Evolutionary conservation across 23 tunicate species (phyloP).

Genomic region (Styela clava): DNA sequence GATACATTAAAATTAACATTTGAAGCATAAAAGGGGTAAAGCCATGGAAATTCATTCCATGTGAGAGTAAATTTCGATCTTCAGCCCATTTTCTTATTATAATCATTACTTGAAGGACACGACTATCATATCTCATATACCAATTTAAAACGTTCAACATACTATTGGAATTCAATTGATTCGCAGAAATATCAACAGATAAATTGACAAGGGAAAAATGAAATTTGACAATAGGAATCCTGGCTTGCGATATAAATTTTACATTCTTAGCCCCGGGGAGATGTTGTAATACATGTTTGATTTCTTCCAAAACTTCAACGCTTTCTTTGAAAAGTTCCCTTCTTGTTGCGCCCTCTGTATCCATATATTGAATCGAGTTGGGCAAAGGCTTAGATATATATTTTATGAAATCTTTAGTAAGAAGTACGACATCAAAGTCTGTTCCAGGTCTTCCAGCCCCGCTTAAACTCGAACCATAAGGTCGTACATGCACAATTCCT

Average conservation of each 20-base stretch:
- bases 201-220: slow-evolving; percentile 3
- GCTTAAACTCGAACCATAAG: slow-evolving; percentile 24
- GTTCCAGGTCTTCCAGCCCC: slow-evolving; percentile 29
- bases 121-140: slow-evolving; percentile 14
- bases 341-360: background rate
- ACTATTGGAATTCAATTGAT: background rate
- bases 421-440: slow-evolving; percentile 10
- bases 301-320: background rate
- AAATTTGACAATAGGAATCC: slow-evolving; percentile 19
- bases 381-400: background rate
- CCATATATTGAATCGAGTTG: background rate
- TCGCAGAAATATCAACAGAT: slow-evolving; percentile 16
- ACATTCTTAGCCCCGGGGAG: slow-evolving; percentile 1
- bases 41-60: background rate
- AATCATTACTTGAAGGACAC: background rate
- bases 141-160: slow-evolving; percentile 8
- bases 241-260: background rate
- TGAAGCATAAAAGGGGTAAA: slow-evolving; percentile 29
- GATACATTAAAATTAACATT: slow-evolving; percentile 1
- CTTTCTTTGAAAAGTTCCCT: background rate
- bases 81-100: slow-evolving; percentile 27
- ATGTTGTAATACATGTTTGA: background rate
- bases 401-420: background rate
- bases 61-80: background rate
- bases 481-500: background rate